Evolutionary conservation across 2,113 vertebrate species (phyloP).

Genomic region (Microcebus tavaratra): DNA sequence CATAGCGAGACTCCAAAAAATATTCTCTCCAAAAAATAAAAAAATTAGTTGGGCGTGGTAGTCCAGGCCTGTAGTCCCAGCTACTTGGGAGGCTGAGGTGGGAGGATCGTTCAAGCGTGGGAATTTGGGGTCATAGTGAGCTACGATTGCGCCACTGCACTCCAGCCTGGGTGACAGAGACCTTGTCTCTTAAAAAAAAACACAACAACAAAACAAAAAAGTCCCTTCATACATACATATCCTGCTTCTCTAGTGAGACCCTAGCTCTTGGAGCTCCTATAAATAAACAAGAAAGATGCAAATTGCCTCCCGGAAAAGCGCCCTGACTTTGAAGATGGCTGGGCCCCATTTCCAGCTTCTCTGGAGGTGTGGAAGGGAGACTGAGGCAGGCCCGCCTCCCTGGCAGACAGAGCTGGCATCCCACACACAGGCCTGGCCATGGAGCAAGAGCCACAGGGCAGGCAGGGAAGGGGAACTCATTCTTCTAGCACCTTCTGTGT

Average conservation of each 20-base stretch:
- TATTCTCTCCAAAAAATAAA: too few relatives aligned
- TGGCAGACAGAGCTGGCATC: not conserved
- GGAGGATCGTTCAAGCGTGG: too few relatives aligned
- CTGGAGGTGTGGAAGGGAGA: not conserved
- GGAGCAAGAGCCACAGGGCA: not conserved
- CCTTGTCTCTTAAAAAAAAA: too few relatives aligned
- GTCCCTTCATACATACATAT: not conserved
- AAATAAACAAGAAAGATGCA: not conserved
- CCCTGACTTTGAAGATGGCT: not conserved
- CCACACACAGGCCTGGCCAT: not conserved
- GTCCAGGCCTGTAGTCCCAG: too few relatives aligned
- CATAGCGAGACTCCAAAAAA: too few relatives aligned
- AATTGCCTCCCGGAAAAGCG: not conserved
- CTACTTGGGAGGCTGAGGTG: too few relatives aligned
- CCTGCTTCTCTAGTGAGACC: not conserved
- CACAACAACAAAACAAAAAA: not conserved
- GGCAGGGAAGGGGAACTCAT: not conserved
- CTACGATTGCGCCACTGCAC: too few relatives aligned
- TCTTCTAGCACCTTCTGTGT: not conserved
- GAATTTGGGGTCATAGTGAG: too few relatives aligned
- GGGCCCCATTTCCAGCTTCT: not conserved
- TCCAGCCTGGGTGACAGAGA: too few relatives aligned
- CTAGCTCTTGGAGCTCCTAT: not conserved
- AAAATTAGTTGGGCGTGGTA: too few relatives aligned
- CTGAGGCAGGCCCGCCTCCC: not conserved